Conservation (phyloP, 2,797 vertebrate species). For the Tachyglossus aculeatus region DNA sequence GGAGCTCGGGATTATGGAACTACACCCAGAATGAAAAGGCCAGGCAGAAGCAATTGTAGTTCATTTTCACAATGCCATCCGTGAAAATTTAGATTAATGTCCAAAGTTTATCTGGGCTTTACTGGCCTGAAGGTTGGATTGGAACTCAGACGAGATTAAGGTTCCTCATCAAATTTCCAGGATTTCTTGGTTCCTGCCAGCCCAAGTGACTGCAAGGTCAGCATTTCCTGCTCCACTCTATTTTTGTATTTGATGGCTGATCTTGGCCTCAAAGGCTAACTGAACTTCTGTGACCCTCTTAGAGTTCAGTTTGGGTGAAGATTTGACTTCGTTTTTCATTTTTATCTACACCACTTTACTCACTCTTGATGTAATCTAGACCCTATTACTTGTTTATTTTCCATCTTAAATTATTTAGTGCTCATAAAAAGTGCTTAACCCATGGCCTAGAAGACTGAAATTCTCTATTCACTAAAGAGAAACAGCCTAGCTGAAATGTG, state of each 20-base stretch:
- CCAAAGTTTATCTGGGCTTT: background rate
- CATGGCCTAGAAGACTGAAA: background rate
- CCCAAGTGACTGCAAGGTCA: background rate
- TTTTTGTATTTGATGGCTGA: background rate
- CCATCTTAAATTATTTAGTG: background rate
- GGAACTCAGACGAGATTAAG: background rate
- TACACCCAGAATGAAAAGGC: no score
- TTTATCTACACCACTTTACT: background rate
- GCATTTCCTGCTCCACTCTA: rapidly evolving
- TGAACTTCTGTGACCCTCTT: background rate
- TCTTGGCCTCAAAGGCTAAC: background rate
- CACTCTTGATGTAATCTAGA: background rate
- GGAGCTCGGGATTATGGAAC: no score
- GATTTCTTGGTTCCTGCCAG: background rate
- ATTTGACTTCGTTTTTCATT: background rate
- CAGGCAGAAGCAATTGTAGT: no score
- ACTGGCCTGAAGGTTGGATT: background rate
- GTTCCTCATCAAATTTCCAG: background rate
- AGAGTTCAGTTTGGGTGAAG: background rate
- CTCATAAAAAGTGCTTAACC: background rate
- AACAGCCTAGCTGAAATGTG: no score
- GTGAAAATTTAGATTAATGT: no score
- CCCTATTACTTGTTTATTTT: background rate
- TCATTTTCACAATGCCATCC: no score
- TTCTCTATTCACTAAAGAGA: no score